These are phyloP conservation scores for Choristoneura fumiferana DNA, from an alignment of 1,140 invertebrate species.

Conservation along the genomic window DNA sequence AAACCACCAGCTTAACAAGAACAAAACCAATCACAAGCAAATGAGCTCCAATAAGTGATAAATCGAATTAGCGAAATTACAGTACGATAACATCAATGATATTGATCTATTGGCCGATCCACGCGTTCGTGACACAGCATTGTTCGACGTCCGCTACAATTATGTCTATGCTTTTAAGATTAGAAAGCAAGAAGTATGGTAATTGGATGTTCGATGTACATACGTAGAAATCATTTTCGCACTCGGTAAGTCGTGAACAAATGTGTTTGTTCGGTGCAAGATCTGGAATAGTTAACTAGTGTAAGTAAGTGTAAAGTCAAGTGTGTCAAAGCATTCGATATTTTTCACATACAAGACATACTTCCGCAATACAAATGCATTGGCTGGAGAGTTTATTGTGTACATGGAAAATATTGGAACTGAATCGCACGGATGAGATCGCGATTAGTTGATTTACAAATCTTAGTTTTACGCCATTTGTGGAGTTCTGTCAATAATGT, in stretches of 20 bases:
- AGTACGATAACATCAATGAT: conserved; percentile 10
- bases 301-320: too few species aligned
- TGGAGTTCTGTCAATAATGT: too few species aligned
- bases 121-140: conserved; percentile 12
- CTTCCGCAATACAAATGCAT: too few species aligned
- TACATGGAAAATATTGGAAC: too few species aligned
- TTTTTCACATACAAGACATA: too few species aligned
- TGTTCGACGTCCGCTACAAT: background rate
- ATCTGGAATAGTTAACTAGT: too few species aligned
- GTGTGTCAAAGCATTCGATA: too few species aligned
- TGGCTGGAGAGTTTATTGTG: too few species aligned
- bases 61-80: conserved; percentile 15
- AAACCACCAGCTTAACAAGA: background rate
- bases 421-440: too few species aligned
- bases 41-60: conserved; percentile 1
- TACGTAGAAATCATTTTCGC: conserved; percentile 61
- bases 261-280: conserved; percentile 42
- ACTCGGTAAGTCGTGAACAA: conserved; percentile 52
- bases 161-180: conserved; percentile 6
- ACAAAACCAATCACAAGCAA: background rate
- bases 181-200: conserved; percentile 41
- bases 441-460: too few species aligned
- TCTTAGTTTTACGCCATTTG: too few species aligned
- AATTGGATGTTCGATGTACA: conserved; percentile 50
- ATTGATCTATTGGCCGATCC: conserved; percentile 14